phyloP scores from a whole-genome alignment of 2,113 vertebrate genomes.

The Pedetes capensis region DNA sequence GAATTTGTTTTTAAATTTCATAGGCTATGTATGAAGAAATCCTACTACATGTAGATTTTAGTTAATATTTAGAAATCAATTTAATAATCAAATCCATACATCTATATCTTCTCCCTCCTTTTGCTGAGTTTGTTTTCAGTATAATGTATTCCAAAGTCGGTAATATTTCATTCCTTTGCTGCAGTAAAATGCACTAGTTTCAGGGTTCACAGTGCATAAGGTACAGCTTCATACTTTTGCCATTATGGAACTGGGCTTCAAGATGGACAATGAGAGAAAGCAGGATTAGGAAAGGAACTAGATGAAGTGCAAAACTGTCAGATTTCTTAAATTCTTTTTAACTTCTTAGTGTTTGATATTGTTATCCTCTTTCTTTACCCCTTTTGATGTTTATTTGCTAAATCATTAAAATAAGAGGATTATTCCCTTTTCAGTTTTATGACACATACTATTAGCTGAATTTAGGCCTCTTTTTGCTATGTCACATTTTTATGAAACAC shows the following conservation, averaged over 20 bases:
- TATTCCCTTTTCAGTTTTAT: too few species aligned
- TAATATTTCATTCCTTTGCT: not conserved
- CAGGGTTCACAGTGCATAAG: not conserved
- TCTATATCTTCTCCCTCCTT: not conserved
- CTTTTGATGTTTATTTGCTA: not conserved
- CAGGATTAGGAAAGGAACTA: not conserved
- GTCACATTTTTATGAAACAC: too few species aligned
- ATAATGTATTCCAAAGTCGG: not conserved
- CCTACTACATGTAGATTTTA: not conserved
- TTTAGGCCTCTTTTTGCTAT: too few species aligned
- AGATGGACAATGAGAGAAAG: not conserved
- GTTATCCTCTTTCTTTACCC: not conserved
- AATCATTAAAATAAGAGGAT: not conserved
- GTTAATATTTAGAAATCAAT: constrained; percentile 14
- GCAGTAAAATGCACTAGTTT: not conserved
- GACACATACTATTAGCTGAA: too few species aligned
- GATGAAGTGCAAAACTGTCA: not conserved
- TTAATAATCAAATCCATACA: constrained; percentile 19
- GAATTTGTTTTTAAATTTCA: not conserved
- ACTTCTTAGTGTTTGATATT: not conserved
- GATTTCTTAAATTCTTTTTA: not conserved
- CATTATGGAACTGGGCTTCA: not conserved
- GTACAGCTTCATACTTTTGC: not conserved
- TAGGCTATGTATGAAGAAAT: constrained; percentile 18
- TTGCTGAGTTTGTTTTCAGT: not conserved